Base-by-base conservation (phyloP, 2,113 vertebrate species). In the Psettodes erumei region DNA sequence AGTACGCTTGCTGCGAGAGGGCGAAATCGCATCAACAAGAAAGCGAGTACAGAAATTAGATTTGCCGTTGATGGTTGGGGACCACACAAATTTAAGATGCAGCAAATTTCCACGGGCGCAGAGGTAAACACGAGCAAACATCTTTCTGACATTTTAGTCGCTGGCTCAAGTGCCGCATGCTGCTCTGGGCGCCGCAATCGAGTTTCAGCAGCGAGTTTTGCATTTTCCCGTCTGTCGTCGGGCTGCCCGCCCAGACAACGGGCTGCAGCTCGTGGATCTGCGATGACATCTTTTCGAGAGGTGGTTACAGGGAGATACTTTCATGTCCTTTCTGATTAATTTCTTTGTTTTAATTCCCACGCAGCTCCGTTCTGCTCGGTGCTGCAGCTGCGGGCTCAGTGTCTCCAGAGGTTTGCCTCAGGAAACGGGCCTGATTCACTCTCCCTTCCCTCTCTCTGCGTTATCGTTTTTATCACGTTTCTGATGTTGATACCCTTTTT, bases 291-390 rank as follows among this genome's bases (percentile, higher is more conserved):
- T n/a, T n/a, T n/a, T n/a, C n/a, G 38, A 38, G 23, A 23, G 61
- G 1, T 21, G 38, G 38, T 77, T 68, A 59, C 48, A 10, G 64
- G 75, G 70, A 51, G 70, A 72, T 21, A 74, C 67, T 83, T 84
- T 72, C 72, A 88, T 84, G 81, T 88, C 53, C 62, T 71, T 82
- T 89, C 82, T 91, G 80, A 88, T 86, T 64, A 62, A 53, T 71
- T 74, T n/a, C n/a, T 80, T 77, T 75, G 43, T 79, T 87, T 86
- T 85, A 89, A 81, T 87, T 86, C 61, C 55, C 7, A 51, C 19
- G 50, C 65, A 67, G 55, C 77, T 84, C 60, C 27, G 16, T 82
- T 78, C 71, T 76, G 74, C 83, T 83, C 78, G 77, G 64, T 65
- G 81, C 25, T 61, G 18, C 76, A 60, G 79, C 78, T 85, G 56